phyloP scores from a whole-genome alignment of 2,797 vertebrate genomes.

The Xyrichtys novacula region DNA sequence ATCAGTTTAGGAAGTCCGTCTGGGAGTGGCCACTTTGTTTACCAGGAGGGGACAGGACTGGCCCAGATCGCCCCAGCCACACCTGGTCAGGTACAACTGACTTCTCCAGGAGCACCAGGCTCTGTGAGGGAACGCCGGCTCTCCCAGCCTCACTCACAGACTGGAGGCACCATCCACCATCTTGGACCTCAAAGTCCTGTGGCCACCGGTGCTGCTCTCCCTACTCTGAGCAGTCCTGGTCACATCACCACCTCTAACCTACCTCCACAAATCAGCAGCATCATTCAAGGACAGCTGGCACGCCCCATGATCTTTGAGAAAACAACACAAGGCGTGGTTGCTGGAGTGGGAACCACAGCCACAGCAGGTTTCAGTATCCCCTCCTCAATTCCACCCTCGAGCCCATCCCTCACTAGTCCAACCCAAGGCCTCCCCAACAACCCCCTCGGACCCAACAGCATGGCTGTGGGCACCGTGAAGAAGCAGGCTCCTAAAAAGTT shows the following conservation, averaged over 20 bases:
- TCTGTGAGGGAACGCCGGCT: conserved; percentile 91
- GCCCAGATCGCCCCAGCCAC: conserved; percentile 90
- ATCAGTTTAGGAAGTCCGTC: conserved; percentile 92
- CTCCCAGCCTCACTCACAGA: conserved; percentile 95
- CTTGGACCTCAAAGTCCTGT: conserved; percentile 95
- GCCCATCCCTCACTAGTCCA: conserved; percentile 89
- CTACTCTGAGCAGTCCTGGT: conserved; percentile 89
- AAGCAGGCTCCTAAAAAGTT: conserved; percentile 90
- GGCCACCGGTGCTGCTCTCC: conserved; percentile 85
- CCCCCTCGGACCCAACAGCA: conserved; percentile 84
- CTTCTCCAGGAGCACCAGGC: conserved; percentile 85
- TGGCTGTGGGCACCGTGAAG: conserved; percentile 80
- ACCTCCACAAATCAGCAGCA: conserved; percentile 98
- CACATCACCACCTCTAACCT: conserved; percentile 95
- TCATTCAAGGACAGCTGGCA: conserved; percentile 94
- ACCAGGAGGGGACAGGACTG: conserved; percentile 91
- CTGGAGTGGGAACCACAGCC: conserved; percentile 85
- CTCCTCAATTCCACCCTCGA: conserved; percentile 90
- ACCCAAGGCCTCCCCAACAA: conserved; percentile 87
- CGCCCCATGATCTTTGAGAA: conserved; percentile 93
- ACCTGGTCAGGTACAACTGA: conserved; percentile 89
- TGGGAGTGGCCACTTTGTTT: conserved; percentile 91
- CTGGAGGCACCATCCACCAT: conserved; percentile 96
- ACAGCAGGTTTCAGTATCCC: conserved; percentile 89
- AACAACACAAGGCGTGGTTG: conserved; percentile 85